Percentiles rank a stretch among this genome's conserved stretches.
phyloP scores from a whole-genome alignment of 1,140 invertebrate genomes.

The Zaprionus africanus region DNA sequence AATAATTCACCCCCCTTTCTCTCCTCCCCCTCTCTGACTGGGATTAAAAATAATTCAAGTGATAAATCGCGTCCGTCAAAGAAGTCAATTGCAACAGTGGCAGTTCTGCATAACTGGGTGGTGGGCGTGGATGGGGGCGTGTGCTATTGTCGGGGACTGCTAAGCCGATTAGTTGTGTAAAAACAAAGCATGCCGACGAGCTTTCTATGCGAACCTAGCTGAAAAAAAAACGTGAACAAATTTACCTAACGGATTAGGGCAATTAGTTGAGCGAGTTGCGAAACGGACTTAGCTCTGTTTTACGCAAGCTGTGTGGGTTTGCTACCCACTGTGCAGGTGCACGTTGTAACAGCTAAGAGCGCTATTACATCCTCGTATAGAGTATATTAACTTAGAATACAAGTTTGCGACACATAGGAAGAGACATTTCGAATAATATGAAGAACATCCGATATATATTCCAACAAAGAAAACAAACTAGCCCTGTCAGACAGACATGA shows the following conservation, averaged over 20 bases:
- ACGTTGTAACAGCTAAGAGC: background rate
- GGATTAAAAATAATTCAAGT: conserved; percentile 55
- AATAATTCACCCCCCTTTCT: background rate
- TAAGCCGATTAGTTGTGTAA: conserved; percentile 73
- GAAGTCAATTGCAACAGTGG: conserved; percentile 57
- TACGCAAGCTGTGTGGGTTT: conserved; percentile 12
- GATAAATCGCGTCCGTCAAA: conserved; percentile 44
- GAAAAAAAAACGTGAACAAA: conserved; percentile 41
- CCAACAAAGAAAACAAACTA: too few species aligned
- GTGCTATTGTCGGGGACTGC: conserved; percentile 4
- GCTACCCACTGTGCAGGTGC: background rate
- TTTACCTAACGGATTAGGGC: conserved; percentile 71
- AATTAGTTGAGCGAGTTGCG: conserved; percentile 67
- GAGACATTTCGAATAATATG: too few species aligned
- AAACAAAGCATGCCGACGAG: conserved; percentile 45
- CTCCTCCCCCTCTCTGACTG: background rate
- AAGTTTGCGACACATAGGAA: too few species aligned
- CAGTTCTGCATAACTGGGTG: background rate
- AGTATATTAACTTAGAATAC: too few species aligned
- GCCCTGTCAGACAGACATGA: too few species aligned
- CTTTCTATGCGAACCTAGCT: conserved; percentile 14
- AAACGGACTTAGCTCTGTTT: conserved; percentile 56
- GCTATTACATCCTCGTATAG: too few species aligned
- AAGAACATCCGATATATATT: too few species aligned
- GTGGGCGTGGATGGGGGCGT: background rate